Base-by-base conservation (phyloP, 2,888 invertebrate genomes). In the Drosophila meridionalis region DNA sequence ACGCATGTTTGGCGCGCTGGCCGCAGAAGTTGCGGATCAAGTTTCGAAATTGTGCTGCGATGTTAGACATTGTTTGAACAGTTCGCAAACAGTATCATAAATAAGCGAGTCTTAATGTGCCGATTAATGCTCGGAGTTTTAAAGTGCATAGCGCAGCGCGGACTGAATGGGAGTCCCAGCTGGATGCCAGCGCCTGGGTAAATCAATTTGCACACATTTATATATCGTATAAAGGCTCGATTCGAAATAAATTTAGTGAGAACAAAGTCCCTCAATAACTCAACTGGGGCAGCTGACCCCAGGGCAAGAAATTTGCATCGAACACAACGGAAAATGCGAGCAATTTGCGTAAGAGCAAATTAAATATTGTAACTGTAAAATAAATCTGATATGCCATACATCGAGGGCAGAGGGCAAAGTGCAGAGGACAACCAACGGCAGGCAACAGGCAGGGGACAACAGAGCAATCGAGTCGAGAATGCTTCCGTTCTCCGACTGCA, bases 301-400 rank as follows among this genome's bases (percentile, higher is more conserved):
- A 8, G 11, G 47, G 47, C 53, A 6, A 4, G 32, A 69, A 69
- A 83, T 83, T 83, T 80, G 68, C 81, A 87, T 79, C 53, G 63
- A 58, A 60, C 62, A 76, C 73, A 87, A 71, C 58, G 67, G 67
- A 64, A 79, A 81, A 78, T 74, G 87, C 69, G 69, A 80, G 76
- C 89, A 86, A 81, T 86, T 86, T 89, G 87, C 82, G 77, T 81
- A 74, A 84, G 82, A 82, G 82, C 74, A 88, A 90, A 83, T 87
- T 78, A 90, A 87, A 87, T 87, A 90, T 83, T 90, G 87, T 86
- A 78, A 73, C 89, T 84, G 80, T 72, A 73, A 82, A 74, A 88
- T 83, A 83, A 83, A 88, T 88, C 86, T 79, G 83, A 83, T 88
- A 83, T 75, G 72, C 76, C 65, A 78, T 82, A 69, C 70, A 73